Conservation (phyloP, 2,113 vertebrate species). For the Coturnix japonica region DNA sequence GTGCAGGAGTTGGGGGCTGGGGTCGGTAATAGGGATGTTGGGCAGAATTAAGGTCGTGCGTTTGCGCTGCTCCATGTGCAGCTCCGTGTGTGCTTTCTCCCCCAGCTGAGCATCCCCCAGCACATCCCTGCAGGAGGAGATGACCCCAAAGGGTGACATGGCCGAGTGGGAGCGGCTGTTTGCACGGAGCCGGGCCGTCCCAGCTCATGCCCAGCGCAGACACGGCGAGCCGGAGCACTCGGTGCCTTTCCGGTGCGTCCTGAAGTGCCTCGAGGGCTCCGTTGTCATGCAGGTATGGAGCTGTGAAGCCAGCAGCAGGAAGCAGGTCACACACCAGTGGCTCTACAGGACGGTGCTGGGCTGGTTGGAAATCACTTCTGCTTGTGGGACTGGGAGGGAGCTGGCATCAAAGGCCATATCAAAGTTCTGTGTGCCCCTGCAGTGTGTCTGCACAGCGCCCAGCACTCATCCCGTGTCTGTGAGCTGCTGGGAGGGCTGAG, state of each 20-base stretch:
- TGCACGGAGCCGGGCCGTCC: slow-evolving; percentile 65
- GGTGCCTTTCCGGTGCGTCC: slow-evolving; percentile 78
- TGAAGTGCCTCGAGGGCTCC: slow-evolving; percentile 78
- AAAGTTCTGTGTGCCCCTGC: too few relatives aligned
- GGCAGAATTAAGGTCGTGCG: too few relatives aligned
- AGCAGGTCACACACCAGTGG: background rate
- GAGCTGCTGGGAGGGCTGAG: too few relatives aligned
- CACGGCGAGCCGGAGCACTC: slow-evolving; percentile 68
- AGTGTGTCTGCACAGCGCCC: too few relatives aligned
- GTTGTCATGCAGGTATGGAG: slow-evolving; percentile 80
- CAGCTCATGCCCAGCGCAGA: slow-evolving; percentile 78
- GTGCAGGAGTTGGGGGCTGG: too few relatives aligned
- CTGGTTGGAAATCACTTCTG: background rate
- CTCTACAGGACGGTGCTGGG: too few relatives aligned
- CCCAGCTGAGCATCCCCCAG: background rate
- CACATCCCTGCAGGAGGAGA: background rate
- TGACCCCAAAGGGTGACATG: slow-evolving; percentile 8
- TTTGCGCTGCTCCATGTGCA: background rate
- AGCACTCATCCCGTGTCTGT: too few relatives aligned
- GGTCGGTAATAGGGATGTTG: too few relatives aligned
- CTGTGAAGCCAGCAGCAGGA: background rate
- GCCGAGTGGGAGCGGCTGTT: slow-evolving; percentile 81
- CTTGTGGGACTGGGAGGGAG: too few relatives aligned
- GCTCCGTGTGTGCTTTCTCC: background rate
- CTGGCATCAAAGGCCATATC: too few relatives aligned